Evolutionary conservation across 2,113 vertebrate genomes (phyloP).

Genomic region (Calyptomena viridis): DNA sequence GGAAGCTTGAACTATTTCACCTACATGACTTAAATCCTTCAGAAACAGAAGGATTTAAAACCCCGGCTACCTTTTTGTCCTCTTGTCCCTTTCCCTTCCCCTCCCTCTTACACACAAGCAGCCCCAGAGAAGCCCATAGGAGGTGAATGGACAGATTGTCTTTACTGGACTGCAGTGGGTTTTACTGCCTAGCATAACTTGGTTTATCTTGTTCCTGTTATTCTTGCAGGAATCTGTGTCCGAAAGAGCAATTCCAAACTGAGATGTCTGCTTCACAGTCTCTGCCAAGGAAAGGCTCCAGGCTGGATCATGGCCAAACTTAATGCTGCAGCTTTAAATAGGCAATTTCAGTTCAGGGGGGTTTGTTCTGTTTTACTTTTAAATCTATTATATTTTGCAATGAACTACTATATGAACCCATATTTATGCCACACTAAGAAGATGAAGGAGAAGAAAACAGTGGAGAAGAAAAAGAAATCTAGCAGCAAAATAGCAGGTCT

Average conservation of each 20-base stretch:
- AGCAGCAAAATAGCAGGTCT: background rate
- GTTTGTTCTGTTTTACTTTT: background rate
- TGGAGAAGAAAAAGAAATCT: background rate
- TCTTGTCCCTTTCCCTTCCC: background rate
- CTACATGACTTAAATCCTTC: background rate
- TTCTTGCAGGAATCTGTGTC: background rate
- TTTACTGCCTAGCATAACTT: background rate
- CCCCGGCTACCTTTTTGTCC: background rate
- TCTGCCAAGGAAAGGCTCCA: slow-evolving; percentile 17
- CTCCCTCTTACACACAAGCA: background rate
- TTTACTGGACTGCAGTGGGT: background rate
- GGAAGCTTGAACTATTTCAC: background rate
- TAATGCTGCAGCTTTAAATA: slow-evolving; percentile 16
- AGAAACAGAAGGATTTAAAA: background rate
- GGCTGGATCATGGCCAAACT: background rate
- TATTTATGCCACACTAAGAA: background rate
- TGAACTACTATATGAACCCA: background rate
- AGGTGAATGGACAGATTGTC: background rate
- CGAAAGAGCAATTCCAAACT: slow-evolving; percentile 24
- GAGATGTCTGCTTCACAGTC: background rate
- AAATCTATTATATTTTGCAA: background rate
- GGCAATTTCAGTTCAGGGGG: background rate
- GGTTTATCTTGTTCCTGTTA: slow-evolving; percentile 18
- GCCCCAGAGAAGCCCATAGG: background rate
- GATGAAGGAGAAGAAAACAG: background rate